phyloP scores from a whole-genome alignment of 1,140 invertebrate species.

The Trichonephila clavata region DNA sequence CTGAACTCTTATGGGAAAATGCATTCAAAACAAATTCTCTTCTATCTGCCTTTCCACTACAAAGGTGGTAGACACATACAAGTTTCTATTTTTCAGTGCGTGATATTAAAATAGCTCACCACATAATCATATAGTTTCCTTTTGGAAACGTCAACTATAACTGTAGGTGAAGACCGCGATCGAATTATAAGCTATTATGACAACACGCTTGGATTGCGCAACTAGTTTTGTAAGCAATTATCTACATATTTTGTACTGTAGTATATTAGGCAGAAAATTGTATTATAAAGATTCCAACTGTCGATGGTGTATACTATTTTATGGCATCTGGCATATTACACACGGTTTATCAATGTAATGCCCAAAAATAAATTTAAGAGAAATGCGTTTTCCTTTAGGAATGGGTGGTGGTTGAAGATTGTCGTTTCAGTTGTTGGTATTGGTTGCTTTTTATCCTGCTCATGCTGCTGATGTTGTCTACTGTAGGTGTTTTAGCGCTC shows the following conservation, averaged over 20 bases:
- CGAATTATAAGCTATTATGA: slow-evolving; percentile 67
- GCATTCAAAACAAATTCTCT: slow-evolving; percentile 1
- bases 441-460: slow-evolving; percentile 74
- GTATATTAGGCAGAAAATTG: slow-evolving; percentile 65
- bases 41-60: not conserved
- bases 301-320: slow-evolving; percentile 67
- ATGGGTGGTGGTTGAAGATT: slow-evolving; percentile 49
- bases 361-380: slow-evolving; percentile 1
- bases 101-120: slow-evolving; percentile 37
- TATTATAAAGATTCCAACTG: slow-evolving; percentile 68
- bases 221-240: slow-evolving; percentile 74
- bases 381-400: slow-evolving; percentile 40
- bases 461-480: slow-evolving; percentile 69
- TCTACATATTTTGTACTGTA: slow-evolving; percentile 75
- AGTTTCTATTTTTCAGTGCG: slow-evolving; percentile 62
- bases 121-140: slow-evolving; percentile 37
- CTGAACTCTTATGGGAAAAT: not conserved
- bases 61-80: slow-evolving; percentile 6
- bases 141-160: slow-evolving; percentile 48
- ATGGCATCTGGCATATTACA: slow-evolving; percentile 48
- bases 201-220: slow-evolving; percentile 64
- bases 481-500: slow-evolving; percentile 70
- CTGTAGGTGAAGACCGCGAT: slow-evolving; percentile 56
- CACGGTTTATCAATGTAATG: slow-evolving; percentile 39
- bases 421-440: slow-evolving; percentile 71